These are phyloP conservation scores for Crotophaga sulcirostris DNA, from an alignment of 2,113 vertebrate genomes.

Conservation along the genomic window DNA sequence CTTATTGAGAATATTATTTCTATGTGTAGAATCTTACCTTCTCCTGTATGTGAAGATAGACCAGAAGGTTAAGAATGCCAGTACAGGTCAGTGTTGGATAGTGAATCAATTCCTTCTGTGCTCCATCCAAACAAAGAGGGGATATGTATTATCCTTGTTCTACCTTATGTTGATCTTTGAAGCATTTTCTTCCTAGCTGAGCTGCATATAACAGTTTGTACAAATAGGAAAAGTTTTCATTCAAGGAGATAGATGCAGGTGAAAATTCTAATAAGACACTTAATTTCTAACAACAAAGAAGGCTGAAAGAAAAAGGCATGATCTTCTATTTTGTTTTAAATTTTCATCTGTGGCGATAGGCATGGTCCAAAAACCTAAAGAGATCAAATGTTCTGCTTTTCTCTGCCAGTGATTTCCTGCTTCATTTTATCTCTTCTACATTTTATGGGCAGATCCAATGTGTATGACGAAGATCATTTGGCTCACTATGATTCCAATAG, in stretches of 20 bases:
- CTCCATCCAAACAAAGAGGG: neutral
- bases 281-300: neutral
- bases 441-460: constrained; percentile 64
- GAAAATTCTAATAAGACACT: neutral
- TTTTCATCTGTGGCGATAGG: neutral
- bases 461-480: constrained; percentile 67
- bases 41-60: neutral
- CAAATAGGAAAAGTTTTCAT: neutral
- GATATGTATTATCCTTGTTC: neutral
- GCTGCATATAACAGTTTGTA: neutral
- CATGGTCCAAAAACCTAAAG: neutral
- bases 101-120: neutral
- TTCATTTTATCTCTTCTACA: constrained; percentile 16
- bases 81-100: neutral
- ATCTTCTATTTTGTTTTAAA: neutral
- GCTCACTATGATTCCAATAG: constrained; percentile 67
- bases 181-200: neutral
- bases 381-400: neutral
- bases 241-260: neutral
- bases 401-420: neutral
- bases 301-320: neutral
- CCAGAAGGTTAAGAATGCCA: neutral
- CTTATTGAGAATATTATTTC: neutral
- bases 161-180: neutral
- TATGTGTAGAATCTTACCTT: neutral